Base-by-base conservation (phyloP, 1,140 invertebrate species). In the Drosophila novamexicana region DNA sequence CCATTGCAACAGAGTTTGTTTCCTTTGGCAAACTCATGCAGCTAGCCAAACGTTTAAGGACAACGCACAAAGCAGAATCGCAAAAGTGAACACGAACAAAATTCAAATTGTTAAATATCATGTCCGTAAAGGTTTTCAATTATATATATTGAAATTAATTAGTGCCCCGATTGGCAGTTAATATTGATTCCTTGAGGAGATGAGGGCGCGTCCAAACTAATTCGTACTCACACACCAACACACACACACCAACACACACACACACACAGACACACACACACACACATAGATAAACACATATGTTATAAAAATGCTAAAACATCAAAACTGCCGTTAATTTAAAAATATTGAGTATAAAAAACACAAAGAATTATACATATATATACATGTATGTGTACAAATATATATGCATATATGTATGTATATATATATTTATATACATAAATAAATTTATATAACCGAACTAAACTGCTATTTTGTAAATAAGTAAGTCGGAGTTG, bases 241-340 rank as follows among this genome's bases (percentile, higher is more conserved):
- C n/a, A 40, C 47, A 40, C 18, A 45, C 12, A 57, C 52, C 16
- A 14, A 22, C 14, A 67, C 37, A 56, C 9, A 36, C 62, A 42
- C 50, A 40, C 47, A 40, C 18, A 45, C 12, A 49, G 2, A 62
- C 52, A 37, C 22, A 22, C 14, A 67, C 57, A 71, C 34, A 65
- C 9, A 36, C 37, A 74, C 32, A 61, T 18, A 71, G 63, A 78
- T 37, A 86, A n/a, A 81, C 22, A 78, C 14, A 80, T n/a, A 70
- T 10, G 78, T 22, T 22, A 22, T 22, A 22, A 78, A 68, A 74
- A 81, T 88, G 84, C 79, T 82, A 86, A 80, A 89, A 89, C 85
- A 89, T 89, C 84, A 89, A 85, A 89, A 89, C 84, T 89, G 84
- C 84, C 84, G 84, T 89, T 89, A 89, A 89, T 84, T 89, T 89